Conservation (phyloP, 2,113 vertebrate species). For the Hydrochoerus hydrochaeris region DNA sequence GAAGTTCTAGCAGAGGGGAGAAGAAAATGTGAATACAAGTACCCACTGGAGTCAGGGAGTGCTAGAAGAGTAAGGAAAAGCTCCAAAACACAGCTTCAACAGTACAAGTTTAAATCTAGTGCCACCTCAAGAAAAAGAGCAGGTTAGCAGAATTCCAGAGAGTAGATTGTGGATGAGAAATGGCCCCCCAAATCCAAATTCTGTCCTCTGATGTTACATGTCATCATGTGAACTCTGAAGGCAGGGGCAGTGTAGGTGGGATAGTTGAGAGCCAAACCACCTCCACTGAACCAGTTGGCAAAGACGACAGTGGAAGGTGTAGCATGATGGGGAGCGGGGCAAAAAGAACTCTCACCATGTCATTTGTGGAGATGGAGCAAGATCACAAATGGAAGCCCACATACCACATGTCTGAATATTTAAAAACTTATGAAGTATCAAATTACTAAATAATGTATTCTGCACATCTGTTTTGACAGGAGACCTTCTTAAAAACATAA, state of each 20-base stretch:
- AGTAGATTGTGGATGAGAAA: neutral
- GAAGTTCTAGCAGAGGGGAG: conserved; percentile 66
- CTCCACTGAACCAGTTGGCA: neutral
- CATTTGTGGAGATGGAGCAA: neutral
- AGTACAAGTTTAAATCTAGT: neutral
- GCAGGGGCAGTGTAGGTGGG: neutral
- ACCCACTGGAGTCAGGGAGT: accelerated
- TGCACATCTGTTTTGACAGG: neutral
- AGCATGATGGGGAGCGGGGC: neutral
- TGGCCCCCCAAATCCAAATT: neutral
- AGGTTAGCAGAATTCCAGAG: neutral
- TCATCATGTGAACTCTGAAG: neutral
- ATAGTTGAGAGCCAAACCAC: neutral
- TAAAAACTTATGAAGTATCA: neutral
- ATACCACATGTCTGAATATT: neutral
- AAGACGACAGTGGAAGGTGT: neutral
- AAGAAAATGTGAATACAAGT: neutral
- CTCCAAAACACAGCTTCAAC: conserved; percentile 60
- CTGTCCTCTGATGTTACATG: neutral
- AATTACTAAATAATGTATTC: neutral
- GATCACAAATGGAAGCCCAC: neutral
- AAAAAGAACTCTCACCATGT: neutral
- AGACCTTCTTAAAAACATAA: neutral
- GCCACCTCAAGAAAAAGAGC: neutral
- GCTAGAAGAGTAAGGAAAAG: conserved; percentile 46